Base-by-base conservation (phyloP, 2,888 invertebrate genomes). In the Epicampocera succincta region DNA sequence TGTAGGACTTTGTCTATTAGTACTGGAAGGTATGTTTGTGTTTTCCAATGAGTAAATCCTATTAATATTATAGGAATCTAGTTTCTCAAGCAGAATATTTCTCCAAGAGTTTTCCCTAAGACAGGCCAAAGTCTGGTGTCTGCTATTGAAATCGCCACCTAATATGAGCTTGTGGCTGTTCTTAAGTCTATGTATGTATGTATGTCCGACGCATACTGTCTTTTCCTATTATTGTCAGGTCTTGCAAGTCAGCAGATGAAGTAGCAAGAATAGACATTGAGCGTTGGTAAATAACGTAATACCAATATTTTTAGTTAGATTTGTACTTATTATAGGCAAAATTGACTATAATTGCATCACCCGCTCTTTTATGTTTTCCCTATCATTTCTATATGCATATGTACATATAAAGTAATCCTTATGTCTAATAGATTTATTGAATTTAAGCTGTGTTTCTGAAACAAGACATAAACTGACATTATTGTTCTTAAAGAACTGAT, bases 351-450 rank as follows among this genome's bases (percentile, higher is more conserved):
- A 40, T 12, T 13, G 38, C 58, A 13, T 38, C 58, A 19, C 50
- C 65, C 40, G 50, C 4, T 48, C 65, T 65, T 33, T 65, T 3
- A 9, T 4, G 11, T 17, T 2, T 3, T 48, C 19, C 38, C 50
- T 50, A 12, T 50, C 65, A 12, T 65, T 65, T 65, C 65, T 65
- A 33, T 65, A n/a, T n/a, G n/a, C n/a, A n/a, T n/a, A n/a, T n/a
- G n/a, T n/a, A n/a, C n/a, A 65, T 9, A 38, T 19, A 48, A 9
- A 19, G 19, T n/a, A 65, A 6, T 38, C 33, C 4, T 19, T 19
- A 19, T 65, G 50, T 19, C 38, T 65, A 48, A 65, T 65, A 17
- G 38, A 60, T 2, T 52, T 25, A 44, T 25, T 44, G 8, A 12
- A n/a, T 3, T 68, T 54, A 0, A 42, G 40, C 25, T 52, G n/a